These are phyloP conservation scores for Drosophila teissieri DNA, from an alignment of 1,140 invertebrate species.

Conservation along the genomic window DNA sequence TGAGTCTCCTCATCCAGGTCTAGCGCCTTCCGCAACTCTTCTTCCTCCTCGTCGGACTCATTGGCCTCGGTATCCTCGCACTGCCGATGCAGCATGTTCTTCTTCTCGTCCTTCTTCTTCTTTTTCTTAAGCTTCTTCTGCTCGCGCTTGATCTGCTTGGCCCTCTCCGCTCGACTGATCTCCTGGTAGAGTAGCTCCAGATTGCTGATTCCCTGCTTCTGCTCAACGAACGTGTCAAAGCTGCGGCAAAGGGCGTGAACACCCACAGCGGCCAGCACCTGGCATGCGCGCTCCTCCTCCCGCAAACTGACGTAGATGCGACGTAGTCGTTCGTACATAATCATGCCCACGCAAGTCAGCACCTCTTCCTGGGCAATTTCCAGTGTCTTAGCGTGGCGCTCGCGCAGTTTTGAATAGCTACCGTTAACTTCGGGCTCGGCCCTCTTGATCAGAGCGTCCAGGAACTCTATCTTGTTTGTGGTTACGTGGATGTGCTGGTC, in stretches of 20 bases:
- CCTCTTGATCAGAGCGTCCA: slow-evolving; percentile 92
- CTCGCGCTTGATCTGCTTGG: slow-evolving; percentile 92
- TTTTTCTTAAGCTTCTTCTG: slow-evolving; percentile 94
- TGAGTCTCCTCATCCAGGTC: slow-evolving; percentile 35
- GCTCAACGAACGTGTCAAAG: slow-evolving; percentile 95
- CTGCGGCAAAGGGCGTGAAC: slow-evolving; percentile 94
- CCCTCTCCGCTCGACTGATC: slow-evolving; percentile 92
- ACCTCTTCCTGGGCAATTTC: slow-evolving; percentile 98
- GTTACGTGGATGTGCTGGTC: slow-evolving; percentile 95
- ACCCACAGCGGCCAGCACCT: slow-evolving; percentile 94
- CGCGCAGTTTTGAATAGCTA: slow-evolving; percentile 88
- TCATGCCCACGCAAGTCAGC: slow-evolving; percentile 95
- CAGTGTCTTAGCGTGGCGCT: slow-evolving; percentile 96
- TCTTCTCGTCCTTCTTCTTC: slow-evolving; percentile 91
- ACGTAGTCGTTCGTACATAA: slow-evolving; percentile 94
- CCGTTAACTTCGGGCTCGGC: slow-evolving; percentile 95
- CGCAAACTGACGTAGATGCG: slow-evolving; percentile 92
- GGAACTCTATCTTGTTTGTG: slow-evolving; percentile 92
- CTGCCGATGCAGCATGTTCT: slow-evolving; percentile 81
- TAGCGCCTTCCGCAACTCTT: slow-evolving; percentile 50
- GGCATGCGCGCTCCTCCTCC: slow-evolving; percentile 96
- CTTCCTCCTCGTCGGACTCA: slow-evolving; percentile 38
- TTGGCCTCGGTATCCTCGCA: slow-evolving; percentile 50
- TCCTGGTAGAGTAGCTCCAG: slow-evolving; percentile 93
- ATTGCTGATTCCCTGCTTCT: slow-evolving; percentile 94